Base-by-base conservation (phyloP, 1,140 invertebrate genomes). In the Andricus grossulariae region DNA sequence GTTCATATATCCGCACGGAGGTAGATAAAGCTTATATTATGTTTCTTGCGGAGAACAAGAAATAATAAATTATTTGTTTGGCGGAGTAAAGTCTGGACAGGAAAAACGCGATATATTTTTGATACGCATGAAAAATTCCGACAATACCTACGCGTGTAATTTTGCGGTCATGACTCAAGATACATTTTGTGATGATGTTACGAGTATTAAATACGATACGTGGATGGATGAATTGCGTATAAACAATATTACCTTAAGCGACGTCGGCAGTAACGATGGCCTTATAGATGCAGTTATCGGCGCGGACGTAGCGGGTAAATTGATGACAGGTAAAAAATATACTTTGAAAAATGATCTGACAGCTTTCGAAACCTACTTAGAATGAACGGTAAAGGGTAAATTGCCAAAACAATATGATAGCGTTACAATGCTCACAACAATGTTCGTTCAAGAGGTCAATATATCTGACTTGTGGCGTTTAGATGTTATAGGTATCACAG, bases 401-500 rank as follows among this genome's bases (percentile, higher is more conserved):
- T n/a, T n/a, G n/a, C n/a, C n/a, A n/a, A n/a, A n/a, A n/a, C n/a
- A n/a, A n/a, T n/a, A n/a, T n/a, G n/a, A n/a, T n/a, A n/a, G n/a
- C n/a, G n/a, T n/a, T n/a, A 77, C 50, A 6, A 72, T 71, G 60
- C 21, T 72, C 13, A 74, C 25, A 15, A 72, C 76, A 32, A 54
- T 81, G 74, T 60, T 78, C 25, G 73, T 77, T 10, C 73, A 71
- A 16, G 72, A 83, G 52, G 57, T 75, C 2, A 73, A 54, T 71
- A 25, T 87, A 18, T 72, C 75, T 0, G 85, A 90, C 13, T 75
- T 91, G 49, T 91, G 89, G 88, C 21, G 71, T 13, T 75, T 91
- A 49, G 88, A 91, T 55, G 79, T 82, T 8, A n/a, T 91, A 1
- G 87, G 90, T 60, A 88, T 90, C 18, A 80, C 60, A 19, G 85